These are phyloP conservation scores for Xenus cinereus DNA, from an alignment of 2,113 vertebrate species.

Conservation along the genomic window DNA sequence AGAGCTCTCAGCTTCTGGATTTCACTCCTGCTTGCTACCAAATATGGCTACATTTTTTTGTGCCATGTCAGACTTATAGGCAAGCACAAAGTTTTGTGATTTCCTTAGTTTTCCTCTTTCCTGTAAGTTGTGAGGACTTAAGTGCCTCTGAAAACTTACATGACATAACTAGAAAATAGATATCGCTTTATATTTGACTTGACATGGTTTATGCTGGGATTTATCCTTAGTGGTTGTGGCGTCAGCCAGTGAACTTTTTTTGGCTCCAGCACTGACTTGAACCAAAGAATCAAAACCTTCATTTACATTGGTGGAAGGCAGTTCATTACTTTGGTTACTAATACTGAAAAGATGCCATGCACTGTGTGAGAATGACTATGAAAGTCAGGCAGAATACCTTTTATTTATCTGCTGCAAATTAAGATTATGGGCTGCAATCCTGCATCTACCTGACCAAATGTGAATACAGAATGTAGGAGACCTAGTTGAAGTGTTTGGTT, in stretches of 20 bases:
- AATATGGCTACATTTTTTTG: neutral
- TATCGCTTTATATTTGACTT: neutral
- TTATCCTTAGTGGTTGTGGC: neutral
- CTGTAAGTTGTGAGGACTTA: neutral
- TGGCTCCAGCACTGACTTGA: neutral
- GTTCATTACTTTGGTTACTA: neutral
- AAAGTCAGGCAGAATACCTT: neutral
- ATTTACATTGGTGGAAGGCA: neutral
- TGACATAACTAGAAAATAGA: neutral
- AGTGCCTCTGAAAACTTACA: neutral
- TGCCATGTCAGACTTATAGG: neutral
- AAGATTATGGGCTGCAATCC: neutral
- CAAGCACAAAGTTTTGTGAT: neutral
- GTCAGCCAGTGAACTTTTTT: neutral
- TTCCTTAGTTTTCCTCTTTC: neutral
- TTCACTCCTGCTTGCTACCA: neutral
- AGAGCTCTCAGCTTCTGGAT: neutral
- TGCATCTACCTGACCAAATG: neutral
- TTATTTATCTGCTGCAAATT: neutral
- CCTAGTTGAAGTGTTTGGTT: neutral
- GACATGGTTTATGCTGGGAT: neutral
- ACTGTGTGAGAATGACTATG: neutral
- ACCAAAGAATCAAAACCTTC: neutral
- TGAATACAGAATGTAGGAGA: neutral
- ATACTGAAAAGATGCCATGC: neutral